Evolutionary conservation across 2,888 invertebrate species (phyloP).

Genomic region (Lepidonotus clava): DNA sequence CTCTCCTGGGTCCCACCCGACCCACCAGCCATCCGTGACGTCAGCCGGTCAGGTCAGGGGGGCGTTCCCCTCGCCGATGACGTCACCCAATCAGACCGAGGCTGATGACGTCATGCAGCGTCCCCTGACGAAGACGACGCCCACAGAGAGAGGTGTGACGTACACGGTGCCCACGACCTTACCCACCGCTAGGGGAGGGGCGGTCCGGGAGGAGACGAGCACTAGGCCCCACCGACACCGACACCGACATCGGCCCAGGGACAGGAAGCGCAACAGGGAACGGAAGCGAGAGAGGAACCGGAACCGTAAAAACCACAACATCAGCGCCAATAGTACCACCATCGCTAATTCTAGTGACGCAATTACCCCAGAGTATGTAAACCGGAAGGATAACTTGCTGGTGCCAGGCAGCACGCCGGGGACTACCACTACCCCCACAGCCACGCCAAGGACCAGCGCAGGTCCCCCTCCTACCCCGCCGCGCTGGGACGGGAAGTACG

Average conservation of each 20-base stretch:
- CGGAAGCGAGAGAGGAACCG: background rate
- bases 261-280: background rate
- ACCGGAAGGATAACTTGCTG: background rate
- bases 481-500: slow-evolving; percentile 29
- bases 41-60: too few species aligned
- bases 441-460: background rate
- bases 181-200: too few species aligned
- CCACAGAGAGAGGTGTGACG: too few species aligned
- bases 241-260: background rate
- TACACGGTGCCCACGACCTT: too few species aligned
- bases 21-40: too few species aligned
- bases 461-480: background rate
- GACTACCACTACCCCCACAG: background rate
- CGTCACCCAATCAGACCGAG: too few species aligned
- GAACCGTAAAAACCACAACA: background rate
- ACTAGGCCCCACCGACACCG: background rate
- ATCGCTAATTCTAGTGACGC: background rate
- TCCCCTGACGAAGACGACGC: too few species aligned
- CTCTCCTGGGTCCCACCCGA: too few species aligned
- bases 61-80: too few species aligned
- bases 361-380: background rate
- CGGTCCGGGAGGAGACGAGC: too few species aligned
- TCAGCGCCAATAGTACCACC: background rate
- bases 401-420: background rate
- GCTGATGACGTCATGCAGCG: too few species aligned